phyloP scores from a whole-genome alignment of 1,140 invertebrate genomes.

The Bradysia coprophila region DNA sequence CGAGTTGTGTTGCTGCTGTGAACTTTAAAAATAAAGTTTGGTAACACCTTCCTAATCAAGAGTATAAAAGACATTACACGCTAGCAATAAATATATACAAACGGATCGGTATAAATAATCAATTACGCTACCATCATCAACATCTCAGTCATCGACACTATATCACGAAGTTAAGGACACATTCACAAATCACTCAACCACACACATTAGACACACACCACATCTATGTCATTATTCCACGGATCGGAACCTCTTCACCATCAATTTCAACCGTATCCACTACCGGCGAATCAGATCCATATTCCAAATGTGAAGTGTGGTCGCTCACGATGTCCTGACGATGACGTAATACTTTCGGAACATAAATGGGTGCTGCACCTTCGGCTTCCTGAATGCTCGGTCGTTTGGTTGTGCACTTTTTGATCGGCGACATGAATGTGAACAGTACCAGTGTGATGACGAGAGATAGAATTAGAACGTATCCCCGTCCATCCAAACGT shows the following conservation, averaged over 20 bases:
- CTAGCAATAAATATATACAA: too few relatives aligned
- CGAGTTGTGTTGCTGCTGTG: too few relatives aligned
- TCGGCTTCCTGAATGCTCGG: conserved; percentile 20
- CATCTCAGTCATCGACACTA: too few relatives aligned
- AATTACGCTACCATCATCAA: too few relatives aligned
- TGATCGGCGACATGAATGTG: conserved; percentile 24
- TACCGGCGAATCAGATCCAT: background rate
- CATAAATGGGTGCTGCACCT: conserved; percentile 17
- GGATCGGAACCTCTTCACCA: background rate
- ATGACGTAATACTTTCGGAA: conserved; percentile 14
- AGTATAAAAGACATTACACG: too few relatives aligned
- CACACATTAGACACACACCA: too few relatives aligned
- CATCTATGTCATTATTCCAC: background rate
- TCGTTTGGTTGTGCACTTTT: conserved; percentile 18
- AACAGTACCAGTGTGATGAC: conserved; percentile 17
- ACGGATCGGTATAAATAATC: too few relatives aligned
- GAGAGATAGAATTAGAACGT: conserved; percentile 33
- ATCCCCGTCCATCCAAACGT: conserved; percentile 33
- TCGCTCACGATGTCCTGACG: background rate
- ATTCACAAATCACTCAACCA: too few relatives aligned
- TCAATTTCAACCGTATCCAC: too few relatives aligned
- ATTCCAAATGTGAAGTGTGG: background rate
- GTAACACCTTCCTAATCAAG: too few relatives aligned
- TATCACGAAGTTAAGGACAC: too few relatives aligned
- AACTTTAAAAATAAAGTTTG: too few relatives aligned